phyloP scores from a whole-genome alignment of 1,140 invertebrate genomes.

The Phortica variegata region DNA sequence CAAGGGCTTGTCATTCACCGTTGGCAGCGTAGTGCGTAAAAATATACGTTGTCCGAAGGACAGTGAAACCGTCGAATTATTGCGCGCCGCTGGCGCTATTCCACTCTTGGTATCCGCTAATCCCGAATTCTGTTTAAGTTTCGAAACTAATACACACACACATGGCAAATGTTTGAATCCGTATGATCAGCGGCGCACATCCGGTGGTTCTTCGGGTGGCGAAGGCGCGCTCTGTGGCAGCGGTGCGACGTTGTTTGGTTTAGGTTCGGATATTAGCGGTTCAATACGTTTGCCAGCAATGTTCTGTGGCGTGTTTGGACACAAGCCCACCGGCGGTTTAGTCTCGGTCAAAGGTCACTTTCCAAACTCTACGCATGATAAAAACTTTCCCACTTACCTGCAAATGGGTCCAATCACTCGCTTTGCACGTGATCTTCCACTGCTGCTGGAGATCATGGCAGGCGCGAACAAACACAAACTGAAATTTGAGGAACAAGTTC shows the following conservation, averaged over 20 bases:
- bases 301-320: constrained; percentile 85
- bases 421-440: constrained; percentile 73
- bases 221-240: constrained; percentile 71
- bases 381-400: constrained; percentile 38
- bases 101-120: constrained; percentile 77
- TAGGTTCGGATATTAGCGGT: constrained; percentile 86
- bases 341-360: constrained; percentile 64
- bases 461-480: constrained; percentile 54
- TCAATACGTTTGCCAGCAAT: constrained; percentile 85
- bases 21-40: constrained; percentile 64
- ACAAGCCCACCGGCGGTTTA: constrained; percentile 74
- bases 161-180: constrained; percentile 78
- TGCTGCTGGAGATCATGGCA: constrained; percentile 67
- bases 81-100: constrained; percentile 74
- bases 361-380: constrained; percentile 52
- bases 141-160: constrained; percentile 71
- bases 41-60: constrained; percentile 64
- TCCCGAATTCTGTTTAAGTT: constrained; percentile 75
- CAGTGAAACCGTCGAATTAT: constrained; percentile 62
- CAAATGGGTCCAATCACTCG: constrained; percentile 77
- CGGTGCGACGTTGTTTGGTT: constrained; percentile 74
- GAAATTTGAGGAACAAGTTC: constrained; percentile 58
- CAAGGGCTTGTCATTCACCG: constrained; percentile 66
- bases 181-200: constrained; percentile 66
- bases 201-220: constrained; percentile 77